These are phyloP conservation scores for Sebastes trivittatus DNA, from an alignment of 2,797 vertebrate genomes.

Conservation along the genomic window DNA sequence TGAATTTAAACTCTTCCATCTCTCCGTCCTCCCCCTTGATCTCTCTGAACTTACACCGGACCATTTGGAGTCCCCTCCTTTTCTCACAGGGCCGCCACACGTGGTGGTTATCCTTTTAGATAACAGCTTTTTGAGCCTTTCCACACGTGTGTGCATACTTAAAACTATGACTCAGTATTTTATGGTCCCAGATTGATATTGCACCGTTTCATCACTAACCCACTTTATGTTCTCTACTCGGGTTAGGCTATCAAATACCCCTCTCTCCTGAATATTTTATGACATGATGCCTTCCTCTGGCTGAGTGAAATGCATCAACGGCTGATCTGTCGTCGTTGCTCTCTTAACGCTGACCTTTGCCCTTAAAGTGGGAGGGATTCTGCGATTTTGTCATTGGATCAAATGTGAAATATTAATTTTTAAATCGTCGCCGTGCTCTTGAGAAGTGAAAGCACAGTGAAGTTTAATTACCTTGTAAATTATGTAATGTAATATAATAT, in stretches of 20 bases:
- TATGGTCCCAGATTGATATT: constrained; percentile 47
- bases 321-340: constrained; percentile 9
- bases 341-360: constrained; percentile 1
- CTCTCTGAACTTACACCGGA: neutral
- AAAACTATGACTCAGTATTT: constrained; percentile 53
- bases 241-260: constrained; percentile 52
- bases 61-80: neutral
- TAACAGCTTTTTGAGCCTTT: constrained; percentile 9
- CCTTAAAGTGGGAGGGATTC: neutral
- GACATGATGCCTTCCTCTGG: constrained; percentile 27
- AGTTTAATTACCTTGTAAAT: constrained; percentile 32
- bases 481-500: constrained; percentile 13
- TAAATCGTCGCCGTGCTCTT: constrained; percentile 6
- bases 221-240: constrained; percentile 38
- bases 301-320: constrained; percentile 25
- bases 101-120: constrained; percentile 1
- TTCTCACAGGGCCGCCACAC: neutral
- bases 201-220: constrained; percentile 48
- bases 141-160: constrained; percentile 24
- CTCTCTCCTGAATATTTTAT: constrained; percentile 59
- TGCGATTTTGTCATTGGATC: neutral
- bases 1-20: neutral
- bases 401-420: constrained; percentile 49
- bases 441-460: neutral
- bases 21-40: neutral